phyloP scores from a whole-genome alignment of 2,888 invertebrate genomes.

The Tenthredo distinguenda region DNA sequence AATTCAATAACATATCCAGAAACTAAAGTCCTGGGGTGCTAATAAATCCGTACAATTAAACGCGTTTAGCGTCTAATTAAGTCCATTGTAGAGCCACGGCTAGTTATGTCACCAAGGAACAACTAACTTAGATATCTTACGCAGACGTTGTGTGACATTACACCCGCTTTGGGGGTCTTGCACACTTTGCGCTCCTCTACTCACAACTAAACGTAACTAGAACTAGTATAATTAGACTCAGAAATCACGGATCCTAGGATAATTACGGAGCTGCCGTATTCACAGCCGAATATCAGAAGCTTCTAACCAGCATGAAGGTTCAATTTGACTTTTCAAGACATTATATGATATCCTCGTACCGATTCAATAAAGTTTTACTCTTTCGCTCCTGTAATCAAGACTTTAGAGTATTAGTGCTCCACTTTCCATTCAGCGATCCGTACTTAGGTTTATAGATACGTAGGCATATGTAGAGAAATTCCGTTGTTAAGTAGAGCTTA shows the following conservation, averaged over 20 bases:
- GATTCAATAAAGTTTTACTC: neutral
- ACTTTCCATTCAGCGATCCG: neutral
- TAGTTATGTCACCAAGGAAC: conserved; percentile 42
- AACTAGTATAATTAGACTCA: conserved; percentile 39
- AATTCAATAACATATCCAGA: neutral
- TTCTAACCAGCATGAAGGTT: neutral
- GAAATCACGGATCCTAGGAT: conserved; percentile 25
- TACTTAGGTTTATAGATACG: neutral
- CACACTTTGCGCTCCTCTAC: conserved; percentile 3
- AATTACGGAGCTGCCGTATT: conserved; percentile 26
- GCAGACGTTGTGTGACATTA: conserved; percentile 19
- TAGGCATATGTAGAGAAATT: conserved; percentile 21
- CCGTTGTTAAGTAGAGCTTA: neutral
- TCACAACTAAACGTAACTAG: conserved; percentile 28
- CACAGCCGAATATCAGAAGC: conserved; percentile 7
- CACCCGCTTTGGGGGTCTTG: neutral
- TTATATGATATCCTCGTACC: neutral
- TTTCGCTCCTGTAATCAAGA: neutral
- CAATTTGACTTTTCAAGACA: conserved; percentile 5
- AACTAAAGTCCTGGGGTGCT: neutral
- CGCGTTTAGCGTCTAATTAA: conserved; percentile 42
- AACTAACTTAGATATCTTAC: conserved; percentile 33
- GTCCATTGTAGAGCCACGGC: neutral
- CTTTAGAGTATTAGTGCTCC: neutral
- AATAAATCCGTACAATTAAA: conserved; percentile 7